A percentile compares a stretch with the other conserved stretches of the same genome.
Conservation (phyloP, 2,888 invertebrate genomes). For the Horisme vitalbata region DNA sequence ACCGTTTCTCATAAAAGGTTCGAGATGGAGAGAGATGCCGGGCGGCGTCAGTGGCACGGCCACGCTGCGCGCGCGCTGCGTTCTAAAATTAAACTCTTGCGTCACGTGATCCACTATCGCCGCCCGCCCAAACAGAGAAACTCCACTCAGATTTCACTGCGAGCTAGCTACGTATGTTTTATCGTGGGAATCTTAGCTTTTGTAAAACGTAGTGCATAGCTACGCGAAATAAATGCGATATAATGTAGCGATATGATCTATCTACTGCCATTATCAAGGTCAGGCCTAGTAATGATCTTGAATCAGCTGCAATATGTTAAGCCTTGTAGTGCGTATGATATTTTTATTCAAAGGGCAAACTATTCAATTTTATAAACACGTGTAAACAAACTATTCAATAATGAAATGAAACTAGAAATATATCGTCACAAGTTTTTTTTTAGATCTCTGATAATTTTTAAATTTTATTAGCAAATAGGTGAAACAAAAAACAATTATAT, state of each 20-base stretch:
- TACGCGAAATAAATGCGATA: slow-evolving; percentile 35
- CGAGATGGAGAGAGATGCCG: slow-evolving; percentile 66
- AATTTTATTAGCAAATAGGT: too few species aligned
- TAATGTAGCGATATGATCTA: slow-evolving; percentile 39
- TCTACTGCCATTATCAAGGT: slow-evolving; percentile 68
- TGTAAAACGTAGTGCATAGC: slow-evolving; percentile 24
- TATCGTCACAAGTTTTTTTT: too few species aligned
- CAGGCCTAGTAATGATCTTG: slow-evolving; percentile 50
- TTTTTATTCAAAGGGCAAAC: not conserved
- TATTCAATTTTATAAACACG: slow-evolving; percentile 17
- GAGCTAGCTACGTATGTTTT: slow-evolving; percentile 49
- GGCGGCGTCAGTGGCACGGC: slow-evolving; percentile 57
- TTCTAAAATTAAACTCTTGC: slow-evolving; percentile 72
- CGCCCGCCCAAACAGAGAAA: slow-evolving; percentile 82
- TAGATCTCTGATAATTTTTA: too few species aligned
- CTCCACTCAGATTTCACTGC: slow-evolving; percentile 77
- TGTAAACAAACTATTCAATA: not conserved
- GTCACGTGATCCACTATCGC: slow-evolving; percentile 73
- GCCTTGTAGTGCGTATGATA: slow-evolving; percentile 7
- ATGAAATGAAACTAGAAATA: not conserved
- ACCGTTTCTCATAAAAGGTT: slow-evolving; percentile 75
- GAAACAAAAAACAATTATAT: too few species aligned
- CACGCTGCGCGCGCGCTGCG: slow-evolving; percentile 69
- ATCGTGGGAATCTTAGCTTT: slow-evolving; percentile 41
- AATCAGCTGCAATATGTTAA: slow-evolving; percentile 48